phyloP scores from a whole-genome alignment of 2,797 vertebrate species.

The Cyprinodon diabolis region DNA sequence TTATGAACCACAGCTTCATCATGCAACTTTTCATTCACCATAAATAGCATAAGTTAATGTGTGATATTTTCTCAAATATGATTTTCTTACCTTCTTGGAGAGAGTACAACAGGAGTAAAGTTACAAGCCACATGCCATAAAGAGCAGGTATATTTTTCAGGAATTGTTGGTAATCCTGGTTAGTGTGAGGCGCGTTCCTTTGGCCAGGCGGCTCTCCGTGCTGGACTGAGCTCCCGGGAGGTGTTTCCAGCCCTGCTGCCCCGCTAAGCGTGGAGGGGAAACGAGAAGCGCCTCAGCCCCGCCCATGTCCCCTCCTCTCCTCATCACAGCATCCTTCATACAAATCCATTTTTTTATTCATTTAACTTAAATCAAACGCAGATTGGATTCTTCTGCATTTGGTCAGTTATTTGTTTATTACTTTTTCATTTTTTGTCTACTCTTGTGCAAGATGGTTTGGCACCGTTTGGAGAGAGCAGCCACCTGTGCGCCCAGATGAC shows the following conservation, averaged over 20 bases:
- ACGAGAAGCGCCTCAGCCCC: conserved; percentile 77
- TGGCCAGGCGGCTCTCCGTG: conserved; percentile 84
- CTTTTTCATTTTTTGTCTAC: conserved; percentile 6
- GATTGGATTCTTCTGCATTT: conserved; percentile 25
- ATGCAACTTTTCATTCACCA: conserved; percentile 37
- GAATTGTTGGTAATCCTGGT: conserved; percentile 88
- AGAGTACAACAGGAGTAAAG: conserved; percentile 95
- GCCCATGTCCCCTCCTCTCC: conserved; percentile 81
- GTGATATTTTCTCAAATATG: conserved; percentile 23
- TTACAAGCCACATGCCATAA: conserved; percentile 98
- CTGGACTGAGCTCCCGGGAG: conserved; percentile 82
- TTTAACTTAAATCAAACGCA: conserved; percentile 50
- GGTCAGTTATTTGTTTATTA: conserved; percentile 6
- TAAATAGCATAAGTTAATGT: conserved; percentile 16
- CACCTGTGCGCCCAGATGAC: conserved; percentile 75
- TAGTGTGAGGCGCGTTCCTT: conserved; percentile 75
- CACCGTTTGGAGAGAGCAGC: conserved; percentile 72
- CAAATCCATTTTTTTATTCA: conserved; percentile 61
- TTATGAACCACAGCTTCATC: background rate
- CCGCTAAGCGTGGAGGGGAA: conserved; percentile 76
- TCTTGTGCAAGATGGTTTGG: conserved; percentile 49
- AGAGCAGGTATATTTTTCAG: conserved; percentile 89
- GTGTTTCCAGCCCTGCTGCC: conserved; percentile 82
- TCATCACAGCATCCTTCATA: conserved; percentile 76
- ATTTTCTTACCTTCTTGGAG: conserved; percentile 88